Evolutionary conservation across 1,140 invertebrate genomes (phyloP).

Genomic region (Caerostris darwini): DNA sequence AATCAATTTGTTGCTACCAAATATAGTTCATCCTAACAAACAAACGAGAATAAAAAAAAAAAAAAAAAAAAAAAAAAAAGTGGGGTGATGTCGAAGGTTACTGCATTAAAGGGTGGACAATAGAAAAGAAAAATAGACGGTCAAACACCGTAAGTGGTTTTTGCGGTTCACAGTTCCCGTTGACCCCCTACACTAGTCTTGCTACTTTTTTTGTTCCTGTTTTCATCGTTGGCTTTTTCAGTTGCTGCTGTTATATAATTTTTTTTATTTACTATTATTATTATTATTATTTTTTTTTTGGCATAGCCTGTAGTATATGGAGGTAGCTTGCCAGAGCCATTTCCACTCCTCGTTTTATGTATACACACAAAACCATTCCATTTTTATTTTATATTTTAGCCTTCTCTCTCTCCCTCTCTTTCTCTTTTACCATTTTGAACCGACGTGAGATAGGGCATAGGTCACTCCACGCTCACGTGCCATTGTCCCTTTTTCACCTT

Average conservation of each 20-base stretch:
- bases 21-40: too few relatives aligned
- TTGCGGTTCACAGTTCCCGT: conserved; percentile 49
- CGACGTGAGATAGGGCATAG: conserved; percentile 54
- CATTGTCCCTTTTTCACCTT: conserved; percentile 27
- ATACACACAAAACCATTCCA: conserved; percentile 19
- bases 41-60: not conserved
- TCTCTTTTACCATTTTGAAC: not conserved
- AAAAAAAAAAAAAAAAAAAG: conserved; percentile 18
- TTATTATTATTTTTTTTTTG: not conserved
- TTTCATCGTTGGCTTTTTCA: not conserved
- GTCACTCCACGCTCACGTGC: conserved; percentile 31
- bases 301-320: not conserved
- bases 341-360: conserved; percentile 11
- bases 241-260: not conserved
- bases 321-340: not conserved
- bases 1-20: conserved; percentile 8
- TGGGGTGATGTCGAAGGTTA: conserved; percentile 9
- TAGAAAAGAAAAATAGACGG: conserved; percentile 61
- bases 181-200: conserved; percentile 54
- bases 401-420: conserved; percentile 26
- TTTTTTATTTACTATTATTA: too few relatives aligned
- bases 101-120: conserved; percentile 61
- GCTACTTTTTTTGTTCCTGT: conserved; percentile 54
- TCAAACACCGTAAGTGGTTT: conserved; percentile 68
- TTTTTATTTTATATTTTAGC: conserved; percentile 24